Base-by-base conservation (phyloP, 2,797 vertebrate species). In the Valencia hispanica region DNA sequence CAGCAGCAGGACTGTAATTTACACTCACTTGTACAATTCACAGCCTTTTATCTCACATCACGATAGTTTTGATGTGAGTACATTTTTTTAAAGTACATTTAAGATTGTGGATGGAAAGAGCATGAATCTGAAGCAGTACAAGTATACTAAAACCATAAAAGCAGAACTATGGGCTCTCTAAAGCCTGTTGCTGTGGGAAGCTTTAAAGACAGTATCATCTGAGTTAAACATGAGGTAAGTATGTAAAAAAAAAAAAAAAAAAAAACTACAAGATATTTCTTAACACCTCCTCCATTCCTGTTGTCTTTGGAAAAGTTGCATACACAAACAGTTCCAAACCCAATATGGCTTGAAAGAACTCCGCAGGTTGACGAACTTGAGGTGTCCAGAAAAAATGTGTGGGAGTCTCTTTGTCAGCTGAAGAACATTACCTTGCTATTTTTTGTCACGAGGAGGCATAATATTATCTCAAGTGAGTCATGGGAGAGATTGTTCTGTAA, bases 261-360 rank as follows among this genome's bases (percentile, higher is more conserved):
- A n/a, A 88, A 87, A 87, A 85, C 74, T 72, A 77, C 79, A 73
- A 82, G 55, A 73, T 76, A 88, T 83, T 90, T 84, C 87, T 82
- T 80, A 86, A 87, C 91, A 89, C 79, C 85, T 57, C 76, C 51
- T 55, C 75, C 72, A 85, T 88, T 80, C 70, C 83, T 91, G 82
- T 90, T 92, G 82, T 93, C 75, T 89, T 91, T 93, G 91, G 89
- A 91, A 73, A 84, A 65, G 76, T 43, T 79, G 70, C 73, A 81
- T 72, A 79, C 41, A 77, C 39, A 84, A 79, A 72, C 59, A 79
- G 84, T 85, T 82, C 73, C 82, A 74, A 90, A 90, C 86, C 88
- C 84, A 80, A 91, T 89, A 84, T 53, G 57, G 85, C 82, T 91
- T 91, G 86, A 92, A 91, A 90, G 87, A 69, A 27, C 66, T 0